Evolutionary conservation across 2,888 invertebrate genomes (phyloP), one percentile per base, ranked within the genome.

Genomic region (Spatulosminthurus flaviceps): DNA sequence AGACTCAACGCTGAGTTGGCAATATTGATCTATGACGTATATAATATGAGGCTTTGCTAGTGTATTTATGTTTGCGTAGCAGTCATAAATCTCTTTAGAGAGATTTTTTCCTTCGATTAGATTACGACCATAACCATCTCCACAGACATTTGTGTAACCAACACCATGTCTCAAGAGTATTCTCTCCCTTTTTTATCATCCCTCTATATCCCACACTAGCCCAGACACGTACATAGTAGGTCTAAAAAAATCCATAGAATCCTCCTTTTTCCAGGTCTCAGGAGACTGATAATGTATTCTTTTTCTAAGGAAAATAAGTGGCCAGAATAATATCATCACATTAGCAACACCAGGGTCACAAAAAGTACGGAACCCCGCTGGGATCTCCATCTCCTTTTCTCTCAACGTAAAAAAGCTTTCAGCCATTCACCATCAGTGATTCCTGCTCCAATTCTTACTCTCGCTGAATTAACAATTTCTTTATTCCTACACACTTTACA

Each of bases 61-160:
- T 9, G 22, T 70, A 34, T 70, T 70, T 70, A 70, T 70, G 70
- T 70, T 70, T 70, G 70, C 70, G 70, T 70, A 19, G 70, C 41
- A 70, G 21, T 70, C 70, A 41, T 28, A 70, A 70, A 70, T 70
- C 70, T 41, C 21, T n/a, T 34, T 34, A 41, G 21, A 70, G 34
- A 70, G 70, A 70, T 70, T 41, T 34, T n/a, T 41, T 51, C 51
- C 16, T 11, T 2, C 51, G 51, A 51, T 51, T 51, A 51, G 51
- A 70, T 41, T 34, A 67, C 67, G 29, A 67, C 29, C 67, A 67
- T 67, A 67, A 67, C 67, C 67, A 28, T 26, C 51, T 19, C 51
- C 51, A 51, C 51, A 51, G 51, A 51, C 51, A n/a, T 51, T 51
- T 51, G 2, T 13, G 51, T 51, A 51, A 51, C 51, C 51, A 51